phyloP scores from a whole-genome alignment of 2,797 vertebrate genomes.

The Neoniphon sammara region DNA sequence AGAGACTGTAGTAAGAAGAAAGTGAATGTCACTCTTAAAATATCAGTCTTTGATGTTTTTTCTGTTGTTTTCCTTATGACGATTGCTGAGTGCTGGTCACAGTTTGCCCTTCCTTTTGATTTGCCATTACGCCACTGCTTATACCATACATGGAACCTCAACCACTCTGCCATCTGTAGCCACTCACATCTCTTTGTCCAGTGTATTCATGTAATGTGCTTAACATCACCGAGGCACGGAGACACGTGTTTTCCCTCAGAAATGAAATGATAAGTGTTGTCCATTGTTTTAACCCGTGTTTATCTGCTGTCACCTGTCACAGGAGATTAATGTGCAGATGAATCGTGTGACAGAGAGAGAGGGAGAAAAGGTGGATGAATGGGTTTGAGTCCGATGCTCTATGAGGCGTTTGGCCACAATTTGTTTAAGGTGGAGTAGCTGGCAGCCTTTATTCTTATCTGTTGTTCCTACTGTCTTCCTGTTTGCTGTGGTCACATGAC shows the following conservation, averaged over 20 bases:
- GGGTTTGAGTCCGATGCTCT: conserved; percentile 11
- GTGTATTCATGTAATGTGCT: background rate
- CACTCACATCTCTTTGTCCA: conserved; percentile 15
- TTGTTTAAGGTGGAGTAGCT: conserved; percentile 74
- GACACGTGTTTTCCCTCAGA: conserved; percentile 11
- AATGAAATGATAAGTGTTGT: conserved; percentile 2
- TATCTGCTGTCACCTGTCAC: conserved; percentile 28
- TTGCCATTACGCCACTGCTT: background rate
- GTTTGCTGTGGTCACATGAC: conserved; percentile 33
- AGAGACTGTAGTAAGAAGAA: too few relatives aligned
- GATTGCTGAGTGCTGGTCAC: background rate
- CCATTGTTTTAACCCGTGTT: conserved; percentile 8
- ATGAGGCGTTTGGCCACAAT: conserved; percentile 48
- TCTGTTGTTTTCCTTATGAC: background rate
- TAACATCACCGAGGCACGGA: conserved; percentile 4
- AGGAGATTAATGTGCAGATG: conserved; percentile 1
- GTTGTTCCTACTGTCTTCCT: conserved; percentile 13
- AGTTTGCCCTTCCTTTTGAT: conserved; percentile 3
- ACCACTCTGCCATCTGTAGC: conserved; percentile 38
- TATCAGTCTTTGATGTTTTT: background rate
- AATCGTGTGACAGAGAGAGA: conserved; percentile 15
- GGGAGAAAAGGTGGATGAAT: conserved; percentile 70
- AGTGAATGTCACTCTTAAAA: too few relatives aligned
- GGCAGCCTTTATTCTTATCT: conserved; percentile 48
- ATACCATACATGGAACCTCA: background rate